phyloP scores from a whole-genome alignment of 2,113 vertebrate species.

The Balaeniceps rex region DNA sequence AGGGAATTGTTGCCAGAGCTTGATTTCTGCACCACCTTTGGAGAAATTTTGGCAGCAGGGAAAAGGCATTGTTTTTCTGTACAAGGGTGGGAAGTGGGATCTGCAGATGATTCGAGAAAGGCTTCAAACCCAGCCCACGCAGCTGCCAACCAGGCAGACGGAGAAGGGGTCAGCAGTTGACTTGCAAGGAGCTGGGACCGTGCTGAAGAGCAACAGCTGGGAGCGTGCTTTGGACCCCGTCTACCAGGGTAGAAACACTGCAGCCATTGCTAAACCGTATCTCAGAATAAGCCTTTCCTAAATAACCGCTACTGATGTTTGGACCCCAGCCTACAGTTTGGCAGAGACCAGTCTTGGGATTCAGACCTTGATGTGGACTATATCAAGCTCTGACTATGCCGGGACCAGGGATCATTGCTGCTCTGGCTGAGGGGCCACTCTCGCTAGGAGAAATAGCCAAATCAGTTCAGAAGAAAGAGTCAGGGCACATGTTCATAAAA shows the following conservation, averaged over 20 bases:
- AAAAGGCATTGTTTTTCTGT: accelerated
- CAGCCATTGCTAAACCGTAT: background rate
- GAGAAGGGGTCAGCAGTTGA: background rate
- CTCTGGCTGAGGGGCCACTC: background rate
- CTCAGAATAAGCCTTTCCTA: background rate
- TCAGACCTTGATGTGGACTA: background rate
- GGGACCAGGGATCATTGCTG: background rate
- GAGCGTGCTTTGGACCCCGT: background rate
- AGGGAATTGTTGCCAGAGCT: background rate
- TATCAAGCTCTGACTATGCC: background rate
- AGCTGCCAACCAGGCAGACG: background rate
- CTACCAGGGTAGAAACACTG: background rate
- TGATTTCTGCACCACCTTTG: accelerated
- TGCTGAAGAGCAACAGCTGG: background rate
- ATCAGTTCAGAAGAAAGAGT: background rate
- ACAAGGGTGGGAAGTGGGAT: background rate
- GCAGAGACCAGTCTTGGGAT: background rate
- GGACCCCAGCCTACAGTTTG: background rate
- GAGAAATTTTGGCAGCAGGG: background rate
- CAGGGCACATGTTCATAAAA: background rate
- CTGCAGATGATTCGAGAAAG: background rate
- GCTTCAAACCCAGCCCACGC: background rate
- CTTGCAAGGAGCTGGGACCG: background rate
- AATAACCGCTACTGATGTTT: background rate
- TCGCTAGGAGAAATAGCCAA: background rate